Base-by-base conservation (phyloP, 2,113 vertebrate genomes). In the Antigone vipio region DNA sequence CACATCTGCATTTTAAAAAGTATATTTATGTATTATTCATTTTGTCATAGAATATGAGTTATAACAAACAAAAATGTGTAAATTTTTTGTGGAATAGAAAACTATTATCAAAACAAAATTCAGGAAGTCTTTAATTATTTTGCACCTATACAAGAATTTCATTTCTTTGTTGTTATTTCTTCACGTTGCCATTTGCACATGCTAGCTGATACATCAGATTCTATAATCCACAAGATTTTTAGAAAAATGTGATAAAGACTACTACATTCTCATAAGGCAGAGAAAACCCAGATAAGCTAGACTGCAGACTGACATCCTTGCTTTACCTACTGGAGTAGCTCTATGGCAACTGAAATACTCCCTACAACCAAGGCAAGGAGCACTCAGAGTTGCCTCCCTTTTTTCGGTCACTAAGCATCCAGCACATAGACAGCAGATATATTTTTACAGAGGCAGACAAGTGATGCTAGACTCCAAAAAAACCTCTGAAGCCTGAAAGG, bases 1-100 rank as follows among this genome's bases (percentile, higher is more conserved):
- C 98, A 97, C 98, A 99, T 89, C 98, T 99, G 98, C 63, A 97
- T 97, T 92, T 90, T 91, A 94, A 98, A 98, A 92, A 95, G 91
- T 67, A 96, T 90, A 60, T 90, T 59, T 82, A 44, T 62, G 26
- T 47, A 71, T 89, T 76, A 96, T 35, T 95, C 15, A 81, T 85
- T 85, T 59, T 84, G 53, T 60, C 55, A 90, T 34, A 58, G 83
- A 67, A 34, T 7, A 16, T 2, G 4, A 91, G 50, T 79, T 81
- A n/a, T 10, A 76, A 59, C 17, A 45, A 85, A 81, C 21, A 64
- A 75, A 77, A 74, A 71, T 13, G 16, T 49, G 11, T 20, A 14
- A 26, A 3, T 5, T 30, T 45, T 89, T 58, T 50, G 27, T 56
- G 15, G 15, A 86, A 80, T 7, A 75, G 14, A 73, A n/a, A 18